These are phyloP conservation scores for Hemicordylus capensis DNA, from an alignment of 2,113 vertebrate species.

Conservation along the genomic window DNA sequence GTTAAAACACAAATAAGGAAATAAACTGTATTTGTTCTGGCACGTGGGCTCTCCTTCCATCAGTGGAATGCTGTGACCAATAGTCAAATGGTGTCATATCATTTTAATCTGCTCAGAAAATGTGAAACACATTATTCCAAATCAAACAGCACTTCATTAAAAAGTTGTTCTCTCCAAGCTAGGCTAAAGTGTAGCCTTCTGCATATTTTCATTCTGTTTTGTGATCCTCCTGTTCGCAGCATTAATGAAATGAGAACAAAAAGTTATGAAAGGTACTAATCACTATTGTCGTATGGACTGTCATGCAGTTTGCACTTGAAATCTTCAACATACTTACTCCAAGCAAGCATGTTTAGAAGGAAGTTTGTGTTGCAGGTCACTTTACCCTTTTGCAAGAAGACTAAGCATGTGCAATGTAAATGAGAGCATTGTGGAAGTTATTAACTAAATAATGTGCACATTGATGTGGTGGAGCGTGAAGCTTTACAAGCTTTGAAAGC, in stretches of 20 bases:
- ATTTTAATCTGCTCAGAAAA: neutral
- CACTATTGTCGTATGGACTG: neutral
- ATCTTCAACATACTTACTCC: neutral
- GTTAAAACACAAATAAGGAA: neutral
- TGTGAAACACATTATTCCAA: neutral
- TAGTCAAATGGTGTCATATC: no score
- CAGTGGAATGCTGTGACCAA: neutral
- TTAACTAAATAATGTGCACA: no score
- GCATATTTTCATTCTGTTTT: no score
- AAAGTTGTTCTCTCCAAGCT: neutral
- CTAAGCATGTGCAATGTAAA: neutral
- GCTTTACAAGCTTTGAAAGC: no score
- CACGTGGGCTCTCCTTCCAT: neutral
- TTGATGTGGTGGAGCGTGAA: no score
- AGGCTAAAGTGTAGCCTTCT: neutral
- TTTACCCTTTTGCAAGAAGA: neutral
- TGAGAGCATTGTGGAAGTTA: neutral
- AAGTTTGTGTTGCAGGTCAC: neutral
- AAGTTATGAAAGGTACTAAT: neutral
- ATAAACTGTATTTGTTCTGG: neutral
- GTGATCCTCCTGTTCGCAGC: neutral
- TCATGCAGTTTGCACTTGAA: neutral
- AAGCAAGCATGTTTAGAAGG: neutral
- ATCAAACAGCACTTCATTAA: neutral
- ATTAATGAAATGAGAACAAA: neutral